phyloP scores from a whole-genome alignment of 2,797 vertebrate genomes.

The Catamblyrhynchus diadema region DNA sequence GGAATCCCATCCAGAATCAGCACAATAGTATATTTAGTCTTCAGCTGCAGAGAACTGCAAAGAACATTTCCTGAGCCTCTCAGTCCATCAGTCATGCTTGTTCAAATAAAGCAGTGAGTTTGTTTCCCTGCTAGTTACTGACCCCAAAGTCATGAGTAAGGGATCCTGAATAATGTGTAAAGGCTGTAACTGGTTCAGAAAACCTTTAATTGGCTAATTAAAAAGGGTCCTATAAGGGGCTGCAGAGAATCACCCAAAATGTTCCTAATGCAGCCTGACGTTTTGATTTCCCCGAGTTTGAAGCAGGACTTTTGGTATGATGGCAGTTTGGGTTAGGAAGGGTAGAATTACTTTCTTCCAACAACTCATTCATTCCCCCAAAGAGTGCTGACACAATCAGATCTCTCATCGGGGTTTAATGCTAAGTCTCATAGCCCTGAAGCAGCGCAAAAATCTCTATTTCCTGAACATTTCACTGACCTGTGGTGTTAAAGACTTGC shows the following conservation, averaged over 20 bases:
- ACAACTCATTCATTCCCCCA: conserved; percentile 35
- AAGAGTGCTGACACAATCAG: conserved; percentile 44
- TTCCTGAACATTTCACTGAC: conserved; percentile 3
- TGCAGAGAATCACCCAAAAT: conserved; percentile 49
- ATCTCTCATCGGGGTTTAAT: conserved; percentile 21
- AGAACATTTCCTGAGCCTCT: conserved; percentile 62
- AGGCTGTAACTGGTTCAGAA: conserved; percentile 37
- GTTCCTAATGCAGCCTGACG: conserved; percentile 57
- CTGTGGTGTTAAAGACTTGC: not conserved
- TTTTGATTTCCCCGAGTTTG: conserved; percentile 47
- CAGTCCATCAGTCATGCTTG: conserved; percentile 30
- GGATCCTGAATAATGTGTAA: conserved; percentile 44
- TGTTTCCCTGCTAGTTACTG: conserved; percentile 22
- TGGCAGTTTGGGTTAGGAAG: conserved; percentile 11
- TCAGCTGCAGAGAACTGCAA: conserved; percentile 32
- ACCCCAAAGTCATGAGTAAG: conserved; percentile 53
- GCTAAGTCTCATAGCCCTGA: conserved; percentile 19
- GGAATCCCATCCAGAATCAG: not conserved
- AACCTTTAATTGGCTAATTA: conserved; percentile 62
- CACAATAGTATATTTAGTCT: conserved; percentile 38
- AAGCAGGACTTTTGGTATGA: conserved; percentile 24
- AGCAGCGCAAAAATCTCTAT: conserved; percentile 30
- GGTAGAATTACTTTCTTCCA: conserved; percentile 49
- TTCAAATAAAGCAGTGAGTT: conserved; percentile 26
- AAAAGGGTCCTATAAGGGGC: conserved; percentile 43